Conservation (phyloP, 2,888 invertebrate species). For the Sicus ferrugineus region DNA sequence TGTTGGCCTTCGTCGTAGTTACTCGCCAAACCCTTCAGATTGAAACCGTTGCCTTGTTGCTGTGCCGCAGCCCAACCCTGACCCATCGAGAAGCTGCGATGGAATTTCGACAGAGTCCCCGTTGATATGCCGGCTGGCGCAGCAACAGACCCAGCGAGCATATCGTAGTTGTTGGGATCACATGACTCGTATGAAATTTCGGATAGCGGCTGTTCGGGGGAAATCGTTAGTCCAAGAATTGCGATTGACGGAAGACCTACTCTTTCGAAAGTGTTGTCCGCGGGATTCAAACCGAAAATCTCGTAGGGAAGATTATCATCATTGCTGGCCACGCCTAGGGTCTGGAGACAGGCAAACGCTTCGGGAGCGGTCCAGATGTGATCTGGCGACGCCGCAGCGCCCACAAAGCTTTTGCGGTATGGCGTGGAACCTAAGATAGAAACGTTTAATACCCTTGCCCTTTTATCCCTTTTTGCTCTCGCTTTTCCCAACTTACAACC, state of each 20-base stretch:
- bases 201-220: slow-evolving; percentile 57
- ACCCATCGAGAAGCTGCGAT: slow-evolving; percentile 89
- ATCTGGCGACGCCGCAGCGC: slow-evolving; percentile 61
- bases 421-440: slow-evolving; percentile 48
- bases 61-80: slow-evolving; percentile 66
- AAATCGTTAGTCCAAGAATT: not conserved
- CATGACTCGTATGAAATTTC: slow-evolving; percentile 64
- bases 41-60: slow-evolving; percentile 46
- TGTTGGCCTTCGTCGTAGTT: slow-evolving; percentile 47
- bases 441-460: slow-evolving; percentile 34
- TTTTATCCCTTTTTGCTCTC: not conserved
- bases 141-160: slow-evolving; percentile 53
- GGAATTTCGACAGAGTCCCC: slow-evolving; percentile 68
- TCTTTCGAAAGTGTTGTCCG: slow-evolving; percentile 62
- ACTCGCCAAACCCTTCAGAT: slow-evolving; percentile 35
- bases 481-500: slow-evolving; percentile 36
- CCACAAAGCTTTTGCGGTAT: slow-evolving; percentile 59
- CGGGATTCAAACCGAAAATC: slow-evolving; percentile 59
- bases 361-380: slow-evolving; percentile 63
- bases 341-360: slow-evolving; percentile 63
- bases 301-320: slow-evolving; percentile 65
- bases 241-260: slow-evolving; percentile 45
- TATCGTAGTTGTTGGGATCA: slow-evolving; percentile 60
- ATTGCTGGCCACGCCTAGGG: slow-evolving; percentile 58
- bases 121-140: slow-evolving; percentile 42